Percentiles rank a stretch among this genome's conserved stretches.
These are phyloP conservation scores for Lissonota sp. DNA, from an alignment of 2,888 invertebrate genomes.

Conservation along the genomic window DNA sequence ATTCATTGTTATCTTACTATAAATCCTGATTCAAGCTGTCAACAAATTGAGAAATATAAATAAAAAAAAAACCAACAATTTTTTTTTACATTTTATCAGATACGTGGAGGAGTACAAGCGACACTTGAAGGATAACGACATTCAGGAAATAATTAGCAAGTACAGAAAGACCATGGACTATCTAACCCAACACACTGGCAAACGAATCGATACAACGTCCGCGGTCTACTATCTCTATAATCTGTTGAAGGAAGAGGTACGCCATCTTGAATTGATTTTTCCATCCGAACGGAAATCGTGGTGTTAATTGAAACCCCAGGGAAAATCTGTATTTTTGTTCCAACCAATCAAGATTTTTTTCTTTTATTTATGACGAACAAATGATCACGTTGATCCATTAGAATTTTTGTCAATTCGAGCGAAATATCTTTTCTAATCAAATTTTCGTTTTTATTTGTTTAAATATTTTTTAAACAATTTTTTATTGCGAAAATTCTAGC, in stretches of 20 bases:
- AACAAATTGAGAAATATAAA: background rate
- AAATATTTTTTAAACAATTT: too few species aligned
- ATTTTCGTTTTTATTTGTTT: too few species aligned
- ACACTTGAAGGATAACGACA: slow-evolving; percentile 70
- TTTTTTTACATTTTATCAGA: slow-evolving; percentile 61
- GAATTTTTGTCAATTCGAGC: too few species aligned
- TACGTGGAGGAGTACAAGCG: slow-evolving; percentile 75
- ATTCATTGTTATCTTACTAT: background rate
- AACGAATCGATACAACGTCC: slow-evolving; percentile 73
- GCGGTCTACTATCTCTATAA: slow-evolving; percentile 82
- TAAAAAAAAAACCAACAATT: slow-evolving; percentile 9
- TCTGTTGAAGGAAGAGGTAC: slow-evolving; percentile 82
- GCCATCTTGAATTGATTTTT: background rate
- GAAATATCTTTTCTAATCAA: too few species aligned
- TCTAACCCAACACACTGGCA: slow-evolving; percentile 81
- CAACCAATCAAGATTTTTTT: too few species aligned
- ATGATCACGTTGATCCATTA: too few species aligned
- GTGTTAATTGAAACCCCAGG: too few species aligned
- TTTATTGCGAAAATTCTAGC: too few species aligned
- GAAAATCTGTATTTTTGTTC: too few species aligned
- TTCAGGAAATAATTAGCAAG: slow-evolving; percentile 77
- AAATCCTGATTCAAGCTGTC: slow-evolving; percentile 1
- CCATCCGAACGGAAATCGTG: too few species aligned
- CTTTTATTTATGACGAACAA: too few species aligned
- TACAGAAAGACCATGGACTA: slow-evolving; percentile 82